These are phyloP conservation scores for Anguilla rostrata DNA, from an alignment of 2,113 vertebrate genomes.

Conservation along the genomic window DNA sequence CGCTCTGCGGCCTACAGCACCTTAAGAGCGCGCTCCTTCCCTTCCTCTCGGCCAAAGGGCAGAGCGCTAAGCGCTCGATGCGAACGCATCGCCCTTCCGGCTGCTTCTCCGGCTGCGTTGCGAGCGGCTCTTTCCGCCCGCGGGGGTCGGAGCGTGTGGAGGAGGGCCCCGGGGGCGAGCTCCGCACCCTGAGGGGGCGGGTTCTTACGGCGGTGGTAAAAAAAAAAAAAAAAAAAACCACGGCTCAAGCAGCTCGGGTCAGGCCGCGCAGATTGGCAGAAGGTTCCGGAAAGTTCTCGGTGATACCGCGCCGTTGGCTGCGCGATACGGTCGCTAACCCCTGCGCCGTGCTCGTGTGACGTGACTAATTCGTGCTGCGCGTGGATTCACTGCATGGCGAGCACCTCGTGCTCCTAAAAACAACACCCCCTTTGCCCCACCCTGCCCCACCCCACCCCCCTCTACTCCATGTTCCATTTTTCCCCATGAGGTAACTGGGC, in stretches of 20 bases:
- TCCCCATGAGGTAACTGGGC: neutral
- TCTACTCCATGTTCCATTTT: neutral
- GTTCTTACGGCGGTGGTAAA: neutral
- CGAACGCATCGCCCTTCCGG: neutral
- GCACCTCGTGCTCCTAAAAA: slow-evolving; percentile 41
- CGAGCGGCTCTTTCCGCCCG: neutral
- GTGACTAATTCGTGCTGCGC: neutral
- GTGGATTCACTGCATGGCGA: slow-evolving; percentile 51
- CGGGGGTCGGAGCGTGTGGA: neutral
- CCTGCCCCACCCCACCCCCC: neutral
- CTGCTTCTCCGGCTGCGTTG: neutral
- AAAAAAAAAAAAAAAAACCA: neutral
- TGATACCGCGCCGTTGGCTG: slow-evolving; percentile 62
- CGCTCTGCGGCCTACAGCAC: neutral
- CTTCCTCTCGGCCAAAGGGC: neutral
- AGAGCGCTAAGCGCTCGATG: neutral
- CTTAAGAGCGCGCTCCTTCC: neutral
- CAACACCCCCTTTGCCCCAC: slow-evolving; percentile 16
- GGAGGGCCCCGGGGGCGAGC: neutral
- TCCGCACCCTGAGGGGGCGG: neutral
- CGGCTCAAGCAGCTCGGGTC: neutral
- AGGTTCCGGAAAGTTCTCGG: slow-evolving; percentile 8
- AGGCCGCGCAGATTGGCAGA: neutral
- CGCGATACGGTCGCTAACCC: slow-evolving; percentile 34
- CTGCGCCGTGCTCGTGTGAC: slow-evolving; percentile 27